Evolutionary conservation across 1,140 invertebrate genomes (phyloP), one percentile per base, ranked within the genome.

Genomic region (Formica exsecta): DNA sequence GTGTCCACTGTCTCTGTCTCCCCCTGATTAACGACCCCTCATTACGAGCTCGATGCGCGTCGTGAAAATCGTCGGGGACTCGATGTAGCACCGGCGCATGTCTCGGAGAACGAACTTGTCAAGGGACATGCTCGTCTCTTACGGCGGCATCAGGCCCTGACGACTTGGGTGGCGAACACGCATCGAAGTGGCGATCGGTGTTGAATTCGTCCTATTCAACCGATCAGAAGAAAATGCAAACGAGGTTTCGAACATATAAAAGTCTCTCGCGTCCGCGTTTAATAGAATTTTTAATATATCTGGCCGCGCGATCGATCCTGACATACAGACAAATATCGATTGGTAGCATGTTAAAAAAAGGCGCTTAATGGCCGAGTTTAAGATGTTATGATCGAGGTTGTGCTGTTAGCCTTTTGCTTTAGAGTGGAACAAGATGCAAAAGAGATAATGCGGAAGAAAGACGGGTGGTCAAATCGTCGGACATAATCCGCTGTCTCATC

Each of bases 401-500:
- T 6, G 2, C 54, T 73, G 79, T 83, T 74, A 62, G 79, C 79
- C 57, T 83, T 61, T 83, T 74, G 68, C 79, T 73, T 61, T 74
- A 83, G 54, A 83, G 54, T 74, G 79, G 41, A 74, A 83, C 79
- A 83, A 83, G 79, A 83, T 83, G 79, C 68, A 83, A 74, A 25
- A 70, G 68, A 83, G 79, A 83, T 83, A 83, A 74, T 38, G 54
- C 44, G 57, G 61, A 83, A 83, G 25, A 38, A 83, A 74, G 68
- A 83, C 54, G 79, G 79, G 79, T 83, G 79, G 79, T 83, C 79
- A 83, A 83, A 83, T 70, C 38, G 29, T 74, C 22, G 68, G 68
- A 83, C 54, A 29, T 83, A 83, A 83, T 83, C 79, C 79, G 79
- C 79, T 44, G 25, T 83, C 79, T 83, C 79, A 83, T 83, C 79